Base-by-base conservation (phyloP, 2,797 vertebrate species). In the Garrulus glandarius region DNA sequence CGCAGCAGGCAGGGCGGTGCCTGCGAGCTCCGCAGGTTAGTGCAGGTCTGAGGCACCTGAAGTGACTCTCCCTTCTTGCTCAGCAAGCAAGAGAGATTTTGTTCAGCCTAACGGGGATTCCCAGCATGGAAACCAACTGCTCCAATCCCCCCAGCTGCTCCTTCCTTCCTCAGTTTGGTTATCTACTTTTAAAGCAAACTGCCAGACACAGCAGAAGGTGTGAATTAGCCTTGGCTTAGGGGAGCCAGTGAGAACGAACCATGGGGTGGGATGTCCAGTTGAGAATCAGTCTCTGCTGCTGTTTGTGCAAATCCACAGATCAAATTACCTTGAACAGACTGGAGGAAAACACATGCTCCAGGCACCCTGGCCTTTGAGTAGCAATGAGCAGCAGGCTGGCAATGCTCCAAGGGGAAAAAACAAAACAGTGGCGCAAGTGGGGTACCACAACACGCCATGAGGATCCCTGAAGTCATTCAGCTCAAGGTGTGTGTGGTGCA, bases 11-110 rank as follows among this genome's bases (percentile, higher is more conserved):
- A 0, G 27, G 69, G 50, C 63, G 30, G 55, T 52, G 36, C 60
- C 79, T 4, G 1, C 10, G 1, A n/a, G 29, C 34, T 56, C 3
- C 0, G 1, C 46, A 59, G 21, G 57, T 72, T 81, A 41, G 32
- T 81, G 26, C 63, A 63, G 29, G 65, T 75, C 61, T 78, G 72
- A 84, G 46, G 55, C 1, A 5, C 70, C 63, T 0, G 0, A 24
- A 14, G 16, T 39, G 34, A 69, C 59, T 84, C 34, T 36, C 37
- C 2, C 4, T 44, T 44, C 74, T 47, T 53, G 52, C 59, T 84
- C 44, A 69, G 63, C 39, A 56, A 90, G 78, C 18, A 55, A 41
- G 43, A 50, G 27, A n/a, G 29, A 17, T 47, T 88, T 86, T 43
- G 0, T 72, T 44, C 41, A 68, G 55, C 22, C 36, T 46, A 24